phyloP scores from a whole-genome alignment of 2,797 vertebrate species.

The Pristis pectinata region DNA sequence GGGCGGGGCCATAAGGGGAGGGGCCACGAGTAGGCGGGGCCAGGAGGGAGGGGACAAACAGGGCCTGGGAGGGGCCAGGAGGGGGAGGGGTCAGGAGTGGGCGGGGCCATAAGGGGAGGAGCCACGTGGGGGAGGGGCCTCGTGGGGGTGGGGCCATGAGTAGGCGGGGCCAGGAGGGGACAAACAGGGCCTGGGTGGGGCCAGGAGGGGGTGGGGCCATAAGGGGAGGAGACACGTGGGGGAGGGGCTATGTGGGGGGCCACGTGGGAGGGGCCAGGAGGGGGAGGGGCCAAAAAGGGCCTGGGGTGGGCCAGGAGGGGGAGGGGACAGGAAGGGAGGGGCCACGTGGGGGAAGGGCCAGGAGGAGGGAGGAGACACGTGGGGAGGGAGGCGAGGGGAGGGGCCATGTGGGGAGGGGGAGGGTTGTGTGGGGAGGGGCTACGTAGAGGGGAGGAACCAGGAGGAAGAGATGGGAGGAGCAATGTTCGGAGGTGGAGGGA shows the following conservation, averaged over 20 bases:
- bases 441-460: neutral
- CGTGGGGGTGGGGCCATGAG: neutral
- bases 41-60: no score
- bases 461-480: neutral
- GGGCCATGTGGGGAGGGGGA: conserved; percentile 38
- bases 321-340: neutral
- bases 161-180: no score
- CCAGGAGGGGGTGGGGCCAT: no score
- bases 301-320: no score
- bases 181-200: neutral
- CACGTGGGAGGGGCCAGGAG: neutral
- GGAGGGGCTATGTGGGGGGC: neutral
- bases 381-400: neutral
- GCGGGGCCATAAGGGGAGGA: no score
- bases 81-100: no score
- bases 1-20: no score
- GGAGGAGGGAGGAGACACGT: neutral
- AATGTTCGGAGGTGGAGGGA: conserved; percentile 11
- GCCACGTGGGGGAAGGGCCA: neutral
- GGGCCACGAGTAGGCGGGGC: no score
- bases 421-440: neutral
- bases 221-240: conserved; percentile 35
- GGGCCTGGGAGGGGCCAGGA: no score
- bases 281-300: neutral
- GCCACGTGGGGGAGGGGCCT: no score